Conservation (phyloP, 1,140 invertebrate species). For the Anastrepha obliqua region DNA sequence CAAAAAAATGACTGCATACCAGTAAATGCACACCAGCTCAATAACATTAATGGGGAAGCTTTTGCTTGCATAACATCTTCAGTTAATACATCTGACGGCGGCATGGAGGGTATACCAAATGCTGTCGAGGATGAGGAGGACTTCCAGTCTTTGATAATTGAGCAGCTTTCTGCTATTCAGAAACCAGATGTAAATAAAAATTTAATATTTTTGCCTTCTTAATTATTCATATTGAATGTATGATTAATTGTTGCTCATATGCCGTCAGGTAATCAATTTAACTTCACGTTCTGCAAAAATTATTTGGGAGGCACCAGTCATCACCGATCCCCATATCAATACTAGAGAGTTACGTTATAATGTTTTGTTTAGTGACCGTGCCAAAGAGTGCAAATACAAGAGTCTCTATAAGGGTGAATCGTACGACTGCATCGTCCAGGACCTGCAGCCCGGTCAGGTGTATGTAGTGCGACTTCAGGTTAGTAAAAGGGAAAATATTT, state of each 20-base stretch:
- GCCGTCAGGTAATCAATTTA: conserved; percentile 83
- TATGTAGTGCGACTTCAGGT: conserved; percentile 85
- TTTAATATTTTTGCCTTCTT: not conserved
- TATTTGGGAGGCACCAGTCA: conserved; percentile 82
- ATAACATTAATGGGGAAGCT: conserved; percentile 58
- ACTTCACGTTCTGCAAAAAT: conserved; percentile 86
- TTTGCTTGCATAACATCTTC: conserved; percentile 74
- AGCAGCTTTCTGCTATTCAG: conserved; percentile 83
- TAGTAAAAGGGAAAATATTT: conserved; percentile 66
- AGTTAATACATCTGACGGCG: conserved; percentile 81
- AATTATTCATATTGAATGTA: not conserved
- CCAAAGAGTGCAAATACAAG: conserved; percentile 85
- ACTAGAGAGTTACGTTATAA: conserved; percentile 83
- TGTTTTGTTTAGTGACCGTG: conserved; percentile 85
- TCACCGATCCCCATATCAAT: conserved; percentile 76
- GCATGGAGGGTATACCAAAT: conserved; percentile 77
- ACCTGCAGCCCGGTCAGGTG: conserved; percentile 87
- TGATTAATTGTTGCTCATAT: not conserved
- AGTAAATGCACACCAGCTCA: conserved; percentile 68
- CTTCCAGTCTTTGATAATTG: conserved; percentile 77
- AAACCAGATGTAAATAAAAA: conserved; percentile 79
- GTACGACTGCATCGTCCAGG: conserved; percentile 84
- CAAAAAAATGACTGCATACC: conserved; percentile 53
- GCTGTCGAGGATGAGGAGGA: conserved; percentile 83
- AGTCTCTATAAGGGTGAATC: conserved; percentile 84